Evolutionary conservation across 2,888 invertebrate genomes (phyloP), one percentile per base, ranked within the genome.

Genomic region (Tachina grossa): DNA sequence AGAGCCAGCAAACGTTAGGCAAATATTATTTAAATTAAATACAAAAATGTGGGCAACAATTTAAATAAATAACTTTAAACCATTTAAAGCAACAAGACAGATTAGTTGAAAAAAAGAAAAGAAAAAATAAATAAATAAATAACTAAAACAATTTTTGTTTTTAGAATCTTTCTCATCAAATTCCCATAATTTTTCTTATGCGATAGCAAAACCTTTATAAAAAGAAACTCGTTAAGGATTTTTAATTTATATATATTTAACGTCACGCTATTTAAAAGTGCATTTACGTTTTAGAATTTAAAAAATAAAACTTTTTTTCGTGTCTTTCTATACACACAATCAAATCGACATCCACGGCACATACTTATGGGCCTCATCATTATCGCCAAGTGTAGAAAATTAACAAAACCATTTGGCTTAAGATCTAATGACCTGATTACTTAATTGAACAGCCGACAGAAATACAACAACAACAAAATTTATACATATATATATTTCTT

Each of bases 371-470:
- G 77, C 81, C 74, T 78, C 85, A 82, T 82, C 85, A 85, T 85
- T 82, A 85, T 82, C 81, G 69, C 81, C 84, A 84, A 83, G 84
- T 85, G 82, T 78, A 83, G 87, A 88, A 87, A 87, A 88, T 87
- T 88, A 88, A 89, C 87, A 87, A 87, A 88, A 88, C 87, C 88
- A 87, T 88, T 89, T 88, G 88, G 88, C 88, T 88, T 88, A 86
- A 89, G 88, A 87, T 89, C 89, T 88, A 87, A 89, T 89, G 89
- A 90, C 90, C 90, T 89, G 89, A 89, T 90, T 89, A 88, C 88
- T 88, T 88, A 89, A 89, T 88, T 89, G 89, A 89, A 88, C 86
- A 85, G 72, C 86, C 87, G 84, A 88, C 87, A 88, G 84, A 71
- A 86, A 82, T 11, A 49, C 63, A 59, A 79, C 57, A 82, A 65